These are phyloP conservation scores for Lampropteryx suffumata DNA, from an alignment of 2,888 invertebrate species.

Conservation along the genomic window DNA sequence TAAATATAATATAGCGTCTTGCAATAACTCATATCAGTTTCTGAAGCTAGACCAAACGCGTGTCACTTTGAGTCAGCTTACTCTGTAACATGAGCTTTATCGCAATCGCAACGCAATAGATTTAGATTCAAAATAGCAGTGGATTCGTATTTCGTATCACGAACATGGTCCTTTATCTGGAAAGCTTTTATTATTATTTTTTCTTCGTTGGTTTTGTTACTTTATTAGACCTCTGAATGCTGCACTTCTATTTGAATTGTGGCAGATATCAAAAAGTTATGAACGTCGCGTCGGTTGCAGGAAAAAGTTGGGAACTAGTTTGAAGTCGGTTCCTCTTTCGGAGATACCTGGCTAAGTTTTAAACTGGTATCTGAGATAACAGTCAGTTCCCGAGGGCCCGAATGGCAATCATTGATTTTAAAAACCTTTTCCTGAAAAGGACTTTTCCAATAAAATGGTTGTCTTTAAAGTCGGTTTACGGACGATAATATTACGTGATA, in stretches of 20 bases:
- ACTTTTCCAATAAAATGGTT: too few species aligned
- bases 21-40: conserved; percentile 18
- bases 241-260: background rate
- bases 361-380: conserved; percentile 2
- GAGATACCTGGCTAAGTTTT: background rate
- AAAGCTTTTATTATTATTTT: too few species aligned
- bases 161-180: too few species aligned
- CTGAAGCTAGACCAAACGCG: background rate
- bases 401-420: conserved; percentile 11
- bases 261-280: conserved; percentile 13
- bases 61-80: conserved; percentile 1
- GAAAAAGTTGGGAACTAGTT: conserved; percentile 17
- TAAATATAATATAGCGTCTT: conserved; percentile 5
- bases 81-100: background rate
- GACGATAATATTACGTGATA: too few species aligned
- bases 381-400: background rate
- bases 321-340: background rate
- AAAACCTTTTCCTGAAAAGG: conserved; percentile 4
- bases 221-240: too few species aligned
- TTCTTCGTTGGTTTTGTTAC: too few species aligned
- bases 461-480: too few species aligned
- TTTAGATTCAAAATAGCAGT: background rate
- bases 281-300: conserved; percentile 16
- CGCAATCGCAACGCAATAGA: background rate
- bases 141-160: background rate